Evolutionary conservation across 2,888 invertebrate genomes (phyloP).

Genomic region (Caenorhabditis macrosperma): DNA sequence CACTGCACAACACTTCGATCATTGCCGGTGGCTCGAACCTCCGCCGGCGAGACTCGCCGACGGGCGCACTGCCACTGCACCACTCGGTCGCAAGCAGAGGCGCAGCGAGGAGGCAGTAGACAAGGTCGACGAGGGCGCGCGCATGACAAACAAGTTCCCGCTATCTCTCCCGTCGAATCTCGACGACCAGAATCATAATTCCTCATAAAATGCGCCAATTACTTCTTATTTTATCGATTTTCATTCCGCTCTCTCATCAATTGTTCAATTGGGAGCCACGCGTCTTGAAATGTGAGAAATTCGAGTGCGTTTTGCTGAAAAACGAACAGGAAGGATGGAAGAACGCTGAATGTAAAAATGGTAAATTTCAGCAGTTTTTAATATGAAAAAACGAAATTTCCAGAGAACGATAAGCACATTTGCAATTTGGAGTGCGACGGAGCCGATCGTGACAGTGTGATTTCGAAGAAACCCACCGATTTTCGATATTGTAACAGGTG

Average conservation of each 20-base stretch:
- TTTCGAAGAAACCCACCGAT: slow-evolving; percentile 70
- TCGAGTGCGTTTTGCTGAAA: slow-evolving; percentile 9
- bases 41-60: not conserved
- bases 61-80: slow-evolving; percentile 15
- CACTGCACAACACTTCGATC: slow-evolving; percentile 48
- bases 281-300: slow-evolving; percentile 6
- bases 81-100: slow-evolving; percentile 12
- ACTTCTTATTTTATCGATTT: slow-evolving; percentile 24
- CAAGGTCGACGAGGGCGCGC: not conserved
- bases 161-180: not conserved
- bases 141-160: not conserved
- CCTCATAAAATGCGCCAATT: not conserved
- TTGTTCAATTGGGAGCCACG: not conserved
- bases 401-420: slow-evolving; percentile 6
- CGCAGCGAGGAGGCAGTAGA: not conserved
- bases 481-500: slow-evolving; percentile 67
- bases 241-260: not conserved
- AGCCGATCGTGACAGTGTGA: slow-evolving; percentile 73
- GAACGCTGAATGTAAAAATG: not conserved
- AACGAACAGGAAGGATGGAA: slow-evolving; percentile 14
- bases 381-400: not conserved
- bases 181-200: not conserved
- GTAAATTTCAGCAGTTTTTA: too few species aligned
- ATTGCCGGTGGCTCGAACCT: slow-evolving; percentile 33
- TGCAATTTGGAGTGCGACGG: slow-evolving; percentile 68